Evolutionary conservation across 2,888 invertebrate genomes (phyloP).

Genomic region (Disparrhopalites patrizii): DNA sequence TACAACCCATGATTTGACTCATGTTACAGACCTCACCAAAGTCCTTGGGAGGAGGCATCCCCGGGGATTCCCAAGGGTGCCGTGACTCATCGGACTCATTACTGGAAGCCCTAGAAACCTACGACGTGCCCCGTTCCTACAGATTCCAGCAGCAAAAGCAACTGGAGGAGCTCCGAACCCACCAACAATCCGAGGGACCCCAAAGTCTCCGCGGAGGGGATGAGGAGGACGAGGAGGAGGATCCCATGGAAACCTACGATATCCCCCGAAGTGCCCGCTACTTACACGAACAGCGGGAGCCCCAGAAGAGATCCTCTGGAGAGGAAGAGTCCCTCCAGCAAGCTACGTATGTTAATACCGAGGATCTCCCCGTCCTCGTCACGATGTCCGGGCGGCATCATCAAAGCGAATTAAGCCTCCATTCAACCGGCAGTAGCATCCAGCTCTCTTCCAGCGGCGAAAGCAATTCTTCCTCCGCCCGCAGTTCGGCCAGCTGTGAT

Average conservation of each 20-base stretch:
- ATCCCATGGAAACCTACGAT: slow-evolving; percentile 42
- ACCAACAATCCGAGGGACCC: not conserved
- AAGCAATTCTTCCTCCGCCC: slow-evolving; percentile 11
- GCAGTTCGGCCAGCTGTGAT: slow-evolving; percentile 13
- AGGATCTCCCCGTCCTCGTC: slow-evolving; percentile 10
- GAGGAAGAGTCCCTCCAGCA: slow-evolving; percentile 52
- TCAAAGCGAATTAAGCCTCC: slow-evolving; percentile 36
- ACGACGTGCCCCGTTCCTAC: slow-evolving; percentile 2
- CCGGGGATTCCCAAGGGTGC: not conserved
- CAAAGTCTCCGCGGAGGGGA: too few relatives aligned
- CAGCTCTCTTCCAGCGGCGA: slow-evolving; percentile 41
- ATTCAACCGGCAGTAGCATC: slow-evolving; percentile 39
- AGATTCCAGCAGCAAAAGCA: not conserved
- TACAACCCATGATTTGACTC: slow-evolving; percentile 17
- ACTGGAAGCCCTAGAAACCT: not conserved
- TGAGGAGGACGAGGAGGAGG: slow-evolving; percentile 11
- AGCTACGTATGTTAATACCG: slow-evolving; percentile 52
- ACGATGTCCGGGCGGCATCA: slow-evolving; percentile 26
- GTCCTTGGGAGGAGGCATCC: too few relatives aligned
- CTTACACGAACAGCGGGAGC: not conserved
- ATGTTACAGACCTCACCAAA: slow-evolving; percentile 24
- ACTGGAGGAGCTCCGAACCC: too few relatives aligned
- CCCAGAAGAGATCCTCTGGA: not conserved
- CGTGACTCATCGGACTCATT: not conserved
- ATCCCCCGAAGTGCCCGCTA: slow-evolving; percentile 32